Evolutionary conservation across 92 coral and sea anemone genomes (phyloP).

Genomic region (Zoanthus gigantus): DNA sequence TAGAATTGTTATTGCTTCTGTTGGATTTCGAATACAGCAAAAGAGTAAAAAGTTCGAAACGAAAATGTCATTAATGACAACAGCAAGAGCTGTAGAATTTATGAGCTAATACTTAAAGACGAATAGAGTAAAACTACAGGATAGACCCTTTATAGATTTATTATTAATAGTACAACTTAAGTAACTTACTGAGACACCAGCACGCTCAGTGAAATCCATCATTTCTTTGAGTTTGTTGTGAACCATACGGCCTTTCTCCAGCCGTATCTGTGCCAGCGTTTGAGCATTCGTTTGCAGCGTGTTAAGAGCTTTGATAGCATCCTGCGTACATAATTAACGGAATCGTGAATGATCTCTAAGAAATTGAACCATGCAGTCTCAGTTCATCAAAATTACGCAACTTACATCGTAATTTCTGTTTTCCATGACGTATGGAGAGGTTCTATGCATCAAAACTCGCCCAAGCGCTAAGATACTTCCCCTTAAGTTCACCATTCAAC

Average conservation of each 20-base stretch:
- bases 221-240: slow-evolving; percentile 80
- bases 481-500: slow-evolving; percentile 35
- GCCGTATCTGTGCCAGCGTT: slow-evolving; percentile 86
- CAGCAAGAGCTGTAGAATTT: too few relatives aligned
- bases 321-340: slow-evolving; percentile 49
- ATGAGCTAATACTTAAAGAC: too few relatives aligned
- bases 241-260: slow-evolving; percentile 68
- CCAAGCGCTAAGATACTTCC: background rate
- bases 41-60: too few relatives aligned
- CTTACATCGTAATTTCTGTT: slow-evolving; percentile 37
- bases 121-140: too few relatives aligned
- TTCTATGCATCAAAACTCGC: slow-evolving; percentile 21
- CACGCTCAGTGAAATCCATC: slow-evolving; percentile 80
- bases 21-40: too few relatives aligned
- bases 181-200: slow-evolving; percentile 82
- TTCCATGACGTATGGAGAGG: slow-evolving; percentile 22
- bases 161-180: background rate
- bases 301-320: slow-evolving; percentile 93
- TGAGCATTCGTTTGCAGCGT: slow-evolving; percentile 96
- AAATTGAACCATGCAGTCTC: background rate
- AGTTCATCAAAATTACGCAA: background rate
- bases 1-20: too few relatives aligned
- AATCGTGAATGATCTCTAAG: too few relatives aligned
- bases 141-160: too few relatives aligned
- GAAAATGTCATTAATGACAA: too few relatives aligned